A percentile compares a stretch with the other conserved stretches of the same genome.
phyloP scores from a whole-genome alignment of 2,113 vertebrate species.

The Orientallactaga bullata region DNA sequence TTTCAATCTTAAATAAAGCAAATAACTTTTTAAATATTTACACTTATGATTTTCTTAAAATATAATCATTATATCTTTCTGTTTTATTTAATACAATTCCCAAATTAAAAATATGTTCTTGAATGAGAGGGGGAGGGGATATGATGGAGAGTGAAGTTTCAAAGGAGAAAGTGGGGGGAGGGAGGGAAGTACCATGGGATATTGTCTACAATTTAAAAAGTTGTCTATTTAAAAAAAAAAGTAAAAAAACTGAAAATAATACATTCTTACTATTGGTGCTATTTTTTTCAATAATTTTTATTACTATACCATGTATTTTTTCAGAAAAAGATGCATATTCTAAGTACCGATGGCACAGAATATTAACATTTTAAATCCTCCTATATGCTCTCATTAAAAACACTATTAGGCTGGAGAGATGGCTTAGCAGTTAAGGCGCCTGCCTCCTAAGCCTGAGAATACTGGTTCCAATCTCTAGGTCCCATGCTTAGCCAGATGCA shows the following conservation, averaged over 20 bases:
- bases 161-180: too few species aligned
- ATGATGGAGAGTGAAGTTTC: too few species aligned
- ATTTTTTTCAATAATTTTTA: not conserved
- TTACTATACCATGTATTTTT: not conserved
- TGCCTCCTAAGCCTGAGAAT: too few species aligned
- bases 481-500: too few species aligned
- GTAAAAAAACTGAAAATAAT: too few species aligned
- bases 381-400: not conserved
- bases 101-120: not conserved
- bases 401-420: too few species aligned
- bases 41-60: slow-evolving; percentile 4
- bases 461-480: too few species aligned
- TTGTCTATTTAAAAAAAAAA: too few species aligned
- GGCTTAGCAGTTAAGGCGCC: too few species aligned
- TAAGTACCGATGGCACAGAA: not conserved
- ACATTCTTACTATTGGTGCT: not conserved
- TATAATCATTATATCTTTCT: not conserved
- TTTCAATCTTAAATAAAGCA: slow-evolving; percentile 14
- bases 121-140: too few species aligned
- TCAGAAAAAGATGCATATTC: not conserved
- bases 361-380: slow-evolving; percentile 28
- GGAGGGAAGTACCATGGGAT: too few species aligned
- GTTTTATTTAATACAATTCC: not conserved
- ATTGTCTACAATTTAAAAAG: too few species aligned
- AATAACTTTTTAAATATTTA: not conserved